Evolutionary conservation across 2,113 vertebrate genomes (phyloP).

Genomic region (Potamarius usumacintae): DNA sequence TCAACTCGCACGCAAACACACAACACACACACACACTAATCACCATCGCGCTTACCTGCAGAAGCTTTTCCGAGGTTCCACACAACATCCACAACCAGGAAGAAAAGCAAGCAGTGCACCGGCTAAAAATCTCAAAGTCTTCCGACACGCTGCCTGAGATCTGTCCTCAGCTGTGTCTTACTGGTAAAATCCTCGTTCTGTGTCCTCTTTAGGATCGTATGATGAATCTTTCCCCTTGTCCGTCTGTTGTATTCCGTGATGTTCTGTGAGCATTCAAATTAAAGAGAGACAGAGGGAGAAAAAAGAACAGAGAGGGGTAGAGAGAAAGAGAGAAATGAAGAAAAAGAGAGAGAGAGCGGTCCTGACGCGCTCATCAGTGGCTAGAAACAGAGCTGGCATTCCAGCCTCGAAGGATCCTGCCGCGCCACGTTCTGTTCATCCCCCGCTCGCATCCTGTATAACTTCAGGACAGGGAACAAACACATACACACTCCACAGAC

Average conservation of each 20-base stretch:
- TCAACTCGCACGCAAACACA: slow-evolving; percentile 16
- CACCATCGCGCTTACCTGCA: slow-evolving; percentile 67
- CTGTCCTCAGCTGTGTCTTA: slow-evolving; percentile 50
- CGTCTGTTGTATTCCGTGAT: slow-evolving; percentile 17
- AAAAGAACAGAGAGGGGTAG: slow-evolving; percentile 37
- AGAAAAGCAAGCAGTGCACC: slow-evolving; percentile 43
- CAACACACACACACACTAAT: background rate
- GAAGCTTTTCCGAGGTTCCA: slow-evolving; percentile 58
- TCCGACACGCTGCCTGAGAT: slow-evolving; percentile 26
- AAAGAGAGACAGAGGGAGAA: background rate
- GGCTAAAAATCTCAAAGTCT: slow-evolving; percentile 33
- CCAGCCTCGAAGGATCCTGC: slow-evolving; percentile 44
- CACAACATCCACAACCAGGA: slow-evolving; percentile 64
- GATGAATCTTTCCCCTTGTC: slow-evolving; percentile 6
- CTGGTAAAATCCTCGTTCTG: slow-evolving; percentile 19
- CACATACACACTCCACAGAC: slow-evolving; percentile 20
- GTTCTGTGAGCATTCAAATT: background rate
- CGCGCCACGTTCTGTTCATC: slow-evolving; percentile 11
- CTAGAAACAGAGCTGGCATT: slow-evolving; percentile 30
- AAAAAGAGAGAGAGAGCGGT: slow-evolving; percentile 50
- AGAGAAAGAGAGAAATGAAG: slow-evolving; percentile 42
- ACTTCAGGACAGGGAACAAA: slow-evolving; percentile 37
- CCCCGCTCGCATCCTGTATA: slow-evolving; percentile 39
- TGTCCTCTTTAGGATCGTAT: slow-evolving; percentile 16
- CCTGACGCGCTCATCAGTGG: slow-evolving; percentile 33